Evolutionary conservation across 1,140 invertebrate genomes (phyloP).

Genomic region (Zeugodacus cucurbitae): DNA sequence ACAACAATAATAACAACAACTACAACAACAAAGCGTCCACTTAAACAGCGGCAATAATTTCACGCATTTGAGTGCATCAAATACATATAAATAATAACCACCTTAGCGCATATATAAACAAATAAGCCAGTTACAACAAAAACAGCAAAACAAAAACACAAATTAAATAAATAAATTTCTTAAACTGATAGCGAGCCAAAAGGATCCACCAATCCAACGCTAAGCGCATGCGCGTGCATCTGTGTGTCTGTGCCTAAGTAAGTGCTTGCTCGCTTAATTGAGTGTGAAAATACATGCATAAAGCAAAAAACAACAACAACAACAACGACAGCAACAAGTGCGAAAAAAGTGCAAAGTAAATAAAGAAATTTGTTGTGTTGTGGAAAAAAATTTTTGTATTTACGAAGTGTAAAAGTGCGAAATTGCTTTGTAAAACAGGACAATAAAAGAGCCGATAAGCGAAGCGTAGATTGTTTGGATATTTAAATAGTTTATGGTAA

Average conservation of each 20-base stretch:
- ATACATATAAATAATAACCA: not conserved
- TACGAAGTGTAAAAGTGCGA: not conserved
- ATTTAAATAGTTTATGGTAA: conserved; percentile 50
- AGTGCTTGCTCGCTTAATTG: not conserved
- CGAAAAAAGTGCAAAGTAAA: not conserved
- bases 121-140: not conserved
- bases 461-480: conserved; percentile 5
- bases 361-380: not conserved
- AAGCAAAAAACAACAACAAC: too few relatives aligned
- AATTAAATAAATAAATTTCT: not conserved
- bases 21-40: not conserved
- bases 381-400: not conserved
- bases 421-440: not conserved
- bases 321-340: too few relatives aligned
- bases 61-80: not conserved
- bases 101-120: not conserved
- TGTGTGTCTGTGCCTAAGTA: not conserved
- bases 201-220: not conserved
- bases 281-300: conserved; percentile 13
- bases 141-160: not conserved
- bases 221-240: not conserved
- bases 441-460: not conserved
- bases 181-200: not conserved
- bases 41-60: conserved; percentile 11
- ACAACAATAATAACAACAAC: not conserved